phyloP scores from a whole-genome alignment of 2,888 invertebrate genomes.

The Nebria brevicollis region DNA sequence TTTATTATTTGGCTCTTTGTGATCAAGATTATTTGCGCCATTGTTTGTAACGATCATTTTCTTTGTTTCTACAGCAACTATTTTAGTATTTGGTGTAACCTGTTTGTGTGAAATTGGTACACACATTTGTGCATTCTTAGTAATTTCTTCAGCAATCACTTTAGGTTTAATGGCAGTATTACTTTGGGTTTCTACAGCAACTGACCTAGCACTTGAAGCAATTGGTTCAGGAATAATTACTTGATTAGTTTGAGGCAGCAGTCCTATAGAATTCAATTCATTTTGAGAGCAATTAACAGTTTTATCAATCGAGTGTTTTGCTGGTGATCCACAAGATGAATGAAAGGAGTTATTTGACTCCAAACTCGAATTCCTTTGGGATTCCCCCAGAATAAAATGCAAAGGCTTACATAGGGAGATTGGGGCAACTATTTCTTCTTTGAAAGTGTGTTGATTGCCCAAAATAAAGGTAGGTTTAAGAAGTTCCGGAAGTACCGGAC shows the following conservation, averaged over 20 bases:
- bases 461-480: constrained; percentile 31
- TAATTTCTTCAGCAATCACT: neutral
- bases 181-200: too few species aligned
- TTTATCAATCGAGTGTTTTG: too few species aligned
- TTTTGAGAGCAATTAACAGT: neutral
- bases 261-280: neutral
- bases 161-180: too few species aligned
- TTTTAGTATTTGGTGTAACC: too few species aligned
- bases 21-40: too few species aligned
- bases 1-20: too few species aligned
- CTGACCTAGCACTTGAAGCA: neutral
- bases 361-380: constrained; percentile 28
- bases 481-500: constrained; percentile 3
- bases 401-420: constrained; percentile 44
- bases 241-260: neutral
- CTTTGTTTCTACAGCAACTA: too few species aligned
- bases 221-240: neutral
- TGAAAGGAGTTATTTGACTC: constrained; percentile 31
- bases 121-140: neutral
- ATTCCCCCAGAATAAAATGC: constrained; percentile 47
- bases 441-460: constrained; percentile 21
- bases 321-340: constrained; percentile 10
- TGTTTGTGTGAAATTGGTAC: too few species aligned
- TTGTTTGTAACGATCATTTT: too few species aligned
- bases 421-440: constrained; percentile 25